Base-by-base conservation (phyloP, 2,797 vertebrate genomes). In the Pseudopleuronectes americanus region DNA sequence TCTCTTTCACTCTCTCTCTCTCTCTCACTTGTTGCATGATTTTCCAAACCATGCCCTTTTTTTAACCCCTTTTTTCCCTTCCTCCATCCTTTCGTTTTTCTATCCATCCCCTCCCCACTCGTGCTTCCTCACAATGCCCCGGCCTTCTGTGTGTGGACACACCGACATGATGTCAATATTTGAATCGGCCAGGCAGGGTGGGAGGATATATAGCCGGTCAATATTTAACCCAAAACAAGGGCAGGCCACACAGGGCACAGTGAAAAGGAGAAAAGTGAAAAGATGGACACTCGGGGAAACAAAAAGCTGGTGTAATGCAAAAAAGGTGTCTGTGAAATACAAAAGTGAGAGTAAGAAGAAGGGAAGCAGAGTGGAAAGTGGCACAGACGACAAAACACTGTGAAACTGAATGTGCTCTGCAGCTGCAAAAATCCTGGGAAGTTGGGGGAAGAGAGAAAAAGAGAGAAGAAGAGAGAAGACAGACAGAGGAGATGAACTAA, bases 141-240 rank as follows among this genome's bases (percentile, higher is more conserved):
- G 26, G 59, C 68, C 55, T 68, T 6, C 8, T 76, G 56, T 60
- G 36, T 58, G 78, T 77, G 70, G 60, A 75, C 77, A 63, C 70
- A 83, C 69, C 53, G 54, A 77, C 74, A 74, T 67, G 71, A 77
- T 76, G 90, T 91, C 89, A 91, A 91, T 91, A 91, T 91, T 92
- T 93, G 90, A 87, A 84, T 77, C 89, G 68, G 76, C 64, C 65
- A 71, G 65, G 59, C 76, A 82, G 71, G 85, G 77, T 33, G 23
- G 80, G 83, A 90, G 89, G 79, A 87, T 82, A 91, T 90, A 91
- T 68, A 89, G 16, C 24, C 67, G 64, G 87, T 93, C 87, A 93
- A 92, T 92, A 83, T 89, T 92, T 92, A 85, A 87, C 85, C 61
- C 55, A 38, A 85, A 86, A 72, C 55, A 21, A 21, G 55, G 43